These are phyloP conservation scores for Eilema depressum DNA, from an alignment of 2,888 invertebrate species.

Conservation along the genomic window DNA sequence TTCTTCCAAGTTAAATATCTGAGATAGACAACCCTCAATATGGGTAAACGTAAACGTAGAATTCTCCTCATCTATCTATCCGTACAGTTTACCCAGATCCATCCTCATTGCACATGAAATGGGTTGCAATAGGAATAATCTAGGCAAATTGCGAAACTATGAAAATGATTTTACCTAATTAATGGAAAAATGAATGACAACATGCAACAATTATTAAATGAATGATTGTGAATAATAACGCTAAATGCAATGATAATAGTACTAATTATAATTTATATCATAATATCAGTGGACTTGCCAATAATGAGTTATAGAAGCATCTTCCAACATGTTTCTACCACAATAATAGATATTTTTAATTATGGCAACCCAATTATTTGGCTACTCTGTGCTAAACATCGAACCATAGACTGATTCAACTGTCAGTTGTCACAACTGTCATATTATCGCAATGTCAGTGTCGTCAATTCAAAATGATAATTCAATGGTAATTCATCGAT, in stretches of 20 bases:
- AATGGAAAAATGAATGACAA: conserved; percentile 24
- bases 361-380: background rate
- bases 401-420: background rate
- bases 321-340: background rate
- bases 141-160: background rate
- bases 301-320: background rate
- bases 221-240: conserved; percentile 11
- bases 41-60: too few species aligned
- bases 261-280: background rate
- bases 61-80: too few species aligned
- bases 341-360: background rate
- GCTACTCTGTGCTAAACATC: too few species aligned
- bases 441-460: too few species aligned
- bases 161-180: conserved; percentile 8
- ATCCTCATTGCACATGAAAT: conserved; percentile 1
- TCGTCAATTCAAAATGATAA: too few species aligned
- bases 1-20: too few species aligned
- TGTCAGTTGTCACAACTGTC: too few species aligned
- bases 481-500: too few species aligned
- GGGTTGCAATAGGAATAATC: background rate
- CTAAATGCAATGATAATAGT: background rate
- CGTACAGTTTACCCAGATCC: background rate
- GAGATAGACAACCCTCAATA: too few species aligned
- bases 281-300: background rate
- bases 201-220: conserved; percentile 30